phyloP scores from a whole-genome alignment of 2,113 vertebrate species.

The Spheniscus mendiculus region DNA sequence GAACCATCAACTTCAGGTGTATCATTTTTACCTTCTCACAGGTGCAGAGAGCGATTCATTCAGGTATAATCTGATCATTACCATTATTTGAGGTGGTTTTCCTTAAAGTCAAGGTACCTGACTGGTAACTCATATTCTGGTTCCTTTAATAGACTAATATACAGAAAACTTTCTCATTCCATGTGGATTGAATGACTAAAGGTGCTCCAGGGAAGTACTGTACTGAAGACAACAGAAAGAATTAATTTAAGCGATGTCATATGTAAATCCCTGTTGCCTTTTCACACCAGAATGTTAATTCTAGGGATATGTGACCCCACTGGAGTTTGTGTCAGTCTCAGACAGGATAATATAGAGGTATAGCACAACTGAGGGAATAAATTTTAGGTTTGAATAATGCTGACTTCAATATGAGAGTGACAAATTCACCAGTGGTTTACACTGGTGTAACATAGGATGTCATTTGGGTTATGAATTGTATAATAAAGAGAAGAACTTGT shows the following conservation, averaged over 20 bases:
- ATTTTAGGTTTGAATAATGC: slow-evolving; percentile 33
- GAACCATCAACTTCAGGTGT: slow-evolving; percentile 40
- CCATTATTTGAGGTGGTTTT: slow-evolving; percentile 47
- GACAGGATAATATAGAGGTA: slow-evolving; percentile 21
- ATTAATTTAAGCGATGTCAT: slow-evolving; percentile 53
- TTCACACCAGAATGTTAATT: slow-evolving; percentile 55
- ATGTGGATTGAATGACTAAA: slow-evolving; percentile 39
- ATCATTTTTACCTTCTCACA: slow-evolving; percentile 36
- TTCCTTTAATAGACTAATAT: slow-evolving; percentile 55
- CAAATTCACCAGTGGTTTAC: slow-evolving; percentile 33
- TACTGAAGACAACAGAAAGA: slow-evolving; percentile 52
- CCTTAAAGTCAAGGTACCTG: slow-evolving; percentile 32
- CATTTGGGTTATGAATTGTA: not conserved
- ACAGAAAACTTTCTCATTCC: slow-evolving; percentile 45
- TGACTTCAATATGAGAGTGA: slow-evolving; percentile 19
- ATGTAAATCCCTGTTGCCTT: slow-evolving; percentile 38
- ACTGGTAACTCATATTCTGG: slow-evolving; percentile 33
- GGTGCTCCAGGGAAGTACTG: slow-evolving; percentile 51
- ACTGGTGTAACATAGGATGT: not conserved
- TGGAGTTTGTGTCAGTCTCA: slow-evolving; percentile 44
- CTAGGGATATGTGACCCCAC: slow-evolving; percentile 7
- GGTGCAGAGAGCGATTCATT: slow-evolving; percentile 38
- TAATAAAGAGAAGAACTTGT: slow-evolving; percentile 2
- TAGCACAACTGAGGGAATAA: not conserved
- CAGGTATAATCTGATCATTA: not conserved